A percentile compares a stretch with the other conserved stretches of the same genome.
Evolutionary conservation across 1,140 invertebrate species (phyloP).

Genomic region (Plutomurus gul): DNA sequence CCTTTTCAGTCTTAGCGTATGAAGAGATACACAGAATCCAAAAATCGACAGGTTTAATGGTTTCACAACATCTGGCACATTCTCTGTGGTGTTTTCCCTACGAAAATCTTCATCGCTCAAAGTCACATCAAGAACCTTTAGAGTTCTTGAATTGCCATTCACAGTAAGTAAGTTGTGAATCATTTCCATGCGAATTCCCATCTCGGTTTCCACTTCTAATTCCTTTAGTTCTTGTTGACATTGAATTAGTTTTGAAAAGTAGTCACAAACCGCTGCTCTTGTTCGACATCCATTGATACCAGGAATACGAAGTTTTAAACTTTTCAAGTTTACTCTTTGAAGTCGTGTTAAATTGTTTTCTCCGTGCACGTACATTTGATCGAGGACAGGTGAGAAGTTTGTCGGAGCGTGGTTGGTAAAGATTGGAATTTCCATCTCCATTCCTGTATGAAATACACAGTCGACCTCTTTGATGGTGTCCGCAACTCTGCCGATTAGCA

Average conservation of each 20-base stretch:
- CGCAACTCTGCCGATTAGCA: slow-evolving; percentile 19
- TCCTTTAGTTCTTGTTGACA: not conserved
- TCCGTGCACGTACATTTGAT: slow-evolving; percentile 34
- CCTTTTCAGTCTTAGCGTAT: slow-evolving; percentile 14
- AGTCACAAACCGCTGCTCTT: slow-evolving; percentile 7
- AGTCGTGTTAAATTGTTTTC: slow-evolving; percentile 4
- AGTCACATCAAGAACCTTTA: not conserved
- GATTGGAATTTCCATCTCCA: not conserved
- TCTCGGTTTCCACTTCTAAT: slow-evolving; percentile 9
- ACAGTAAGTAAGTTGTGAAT: not conserved
- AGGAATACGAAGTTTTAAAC: slow-evolving; percentile 1
- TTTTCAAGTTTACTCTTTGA: not conserved
- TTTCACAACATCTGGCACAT: not conserved
- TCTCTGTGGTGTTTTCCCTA: not conserved
- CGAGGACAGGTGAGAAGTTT: not conserved
- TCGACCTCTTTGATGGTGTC: not conserved
- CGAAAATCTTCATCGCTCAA: not conserved
- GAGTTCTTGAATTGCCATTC: not conserved
- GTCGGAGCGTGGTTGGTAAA: not conserved
- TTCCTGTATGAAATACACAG: slow-evolving; percentile 31
- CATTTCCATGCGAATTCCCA: not conserved
- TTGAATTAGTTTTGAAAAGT: not conserved
- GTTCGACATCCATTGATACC: slow-evolving; percentile 7
- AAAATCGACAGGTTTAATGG: not conserved
- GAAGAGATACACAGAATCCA: not conserved